Base-by-base conservation (phyloP, 2,113 vertebrate species). In the Poicephalus gulielmi region DNA sequence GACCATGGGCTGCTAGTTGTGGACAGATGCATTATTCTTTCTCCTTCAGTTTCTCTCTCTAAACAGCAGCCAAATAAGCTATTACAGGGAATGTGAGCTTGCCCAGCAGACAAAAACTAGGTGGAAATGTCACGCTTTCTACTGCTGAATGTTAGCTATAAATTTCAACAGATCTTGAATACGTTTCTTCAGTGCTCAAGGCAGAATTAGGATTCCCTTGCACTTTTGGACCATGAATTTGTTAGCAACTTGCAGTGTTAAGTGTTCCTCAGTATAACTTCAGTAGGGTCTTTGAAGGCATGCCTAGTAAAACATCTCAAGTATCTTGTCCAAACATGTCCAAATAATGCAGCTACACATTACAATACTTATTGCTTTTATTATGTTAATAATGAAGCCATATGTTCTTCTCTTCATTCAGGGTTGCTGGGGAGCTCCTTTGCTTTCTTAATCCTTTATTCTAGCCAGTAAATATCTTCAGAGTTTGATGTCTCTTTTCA, bases 301-400 rank as follows among this genome's bases (percentile, higher is more conserved):
- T 4, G 13, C 12, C 25, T 55, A 9, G 17, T 62, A 33, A 55
- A 31, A 47, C 27, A 30, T 30, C 8, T 37, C 10, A 22, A 6
- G 41, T 70, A 24, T 30, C 6, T 47, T 3, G 1, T 28, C 17
- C 44, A 35, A 60, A 19, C 2, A 0, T 2, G 6, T 69, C 63
- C 33, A 71, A 35, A 50, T 37, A 53, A 69, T 3, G 7, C 44
- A 85, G 43, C 53, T 39, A 4, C 11, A 23, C 23, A 3, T 57
- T 74, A 27, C 18, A n/a, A 37, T 66, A 30, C 23, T 49, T 43
- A 0, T 6, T 30, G 53, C 53, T 81, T 53, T 63, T 67, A 63
- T 55, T 20, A 17, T 20, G n/a, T 83, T 23, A 13, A 70, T 93
- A 70, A 77, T 90, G 27, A 70, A 81, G 37, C 80, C 50, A 25